These are phyloP conservation scores for Alaudala cheleensis DNA, from an alignment of 2,113 vertebrate genomes.

Conservation along the genomic window DNA sequence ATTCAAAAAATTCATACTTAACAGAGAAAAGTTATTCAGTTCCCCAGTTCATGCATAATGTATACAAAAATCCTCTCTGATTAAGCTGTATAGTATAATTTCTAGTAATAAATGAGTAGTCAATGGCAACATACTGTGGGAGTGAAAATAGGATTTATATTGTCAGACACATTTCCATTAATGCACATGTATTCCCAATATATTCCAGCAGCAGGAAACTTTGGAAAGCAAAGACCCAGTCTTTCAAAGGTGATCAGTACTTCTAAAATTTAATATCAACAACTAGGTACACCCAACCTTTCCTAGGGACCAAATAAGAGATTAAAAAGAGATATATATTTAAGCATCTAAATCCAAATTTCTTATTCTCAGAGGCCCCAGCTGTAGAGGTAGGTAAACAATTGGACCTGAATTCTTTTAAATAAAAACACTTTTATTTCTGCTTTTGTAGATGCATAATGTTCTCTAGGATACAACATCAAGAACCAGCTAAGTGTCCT, in stretches of 20 bases:
- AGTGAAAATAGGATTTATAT: rapidly evolving
- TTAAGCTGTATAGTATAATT: not conserved
- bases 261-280: not conserved
- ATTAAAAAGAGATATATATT: not conserved
- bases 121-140: not conserved
- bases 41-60: not conserved
- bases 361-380: not conserved
- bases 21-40: not conserved
- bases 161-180: not conserved
- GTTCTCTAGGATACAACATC: not conserved
- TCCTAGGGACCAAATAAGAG: not conserved
- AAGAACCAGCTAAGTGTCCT: not conserved
- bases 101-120: not conserved
- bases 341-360: not conserved
- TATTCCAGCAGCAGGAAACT: not conserved
- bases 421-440: not conserved
- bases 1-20: not conserved
- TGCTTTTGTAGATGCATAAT: not conserved
- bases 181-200: not conserved
- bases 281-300: not conserved
- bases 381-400: not conserved
- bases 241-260: not conserved
- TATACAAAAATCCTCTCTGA: not conserved
- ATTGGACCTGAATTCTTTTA: not conserved
- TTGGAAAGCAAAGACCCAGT: not conserved